Evolutionary conservation across 1,140 invertebrate genomes (phyloP).

Genomic region (Cotesia vestalis): DNA sequence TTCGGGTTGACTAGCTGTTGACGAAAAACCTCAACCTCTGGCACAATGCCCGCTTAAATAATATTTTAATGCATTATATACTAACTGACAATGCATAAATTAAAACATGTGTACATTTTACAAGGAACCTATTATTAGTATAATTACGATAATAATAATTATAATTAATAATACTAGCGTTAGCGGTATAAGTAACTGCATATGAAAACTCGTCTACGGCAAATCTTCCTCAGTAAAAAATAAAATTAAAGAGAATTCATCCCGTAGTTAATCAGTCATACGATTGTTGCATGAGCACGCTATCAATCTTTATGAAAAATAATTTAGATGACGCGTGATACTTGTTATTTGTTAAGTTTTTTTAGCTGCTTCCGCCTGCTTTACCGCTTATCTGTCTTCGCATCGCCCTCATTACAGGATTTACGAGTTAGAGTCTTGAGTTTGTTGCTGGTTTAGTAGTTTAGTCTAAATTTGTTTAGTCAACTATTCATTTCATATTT

Average conservation of each 20-base stretch:
- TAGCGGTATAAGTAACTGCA: not conserved
- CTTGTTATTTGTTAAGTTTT: not conserved
- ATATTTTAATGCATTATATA: not conserved
- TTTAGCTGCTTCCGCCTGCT: conserved; percentile 16
- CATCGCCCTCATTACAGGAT: conserved; percentile 17
- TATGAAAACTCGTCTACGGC: not conserved
- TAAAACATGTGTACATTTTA: too few species aligned
- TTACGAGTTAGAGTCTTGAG: not conserved
- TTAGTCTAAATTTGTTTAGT: not conserved
- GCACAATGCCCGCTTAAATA: conserved; percentile 1
- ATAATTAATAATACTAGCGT: too few species aligned
- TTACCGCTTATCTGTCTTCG: conserved; percentile 16
- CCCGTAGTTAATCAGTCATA: not conserved
- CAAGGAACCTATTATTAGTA: not conserved
- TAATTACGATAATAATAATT: not conserved
- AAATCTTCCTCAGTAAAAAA: not conserved
- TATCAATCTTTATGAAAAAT: conserved; percentile 16
- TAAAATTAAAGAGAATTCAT: not conserved
- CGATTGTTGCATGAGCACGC: conserved; percentile 28
- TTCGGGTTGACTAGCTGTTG: not conserved
- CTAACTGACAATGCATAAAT: not conserved
- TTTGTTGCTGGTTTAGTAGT: not conserved
- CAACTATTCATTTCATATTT: not conserved
- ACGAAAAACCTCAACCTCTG: not conserved
- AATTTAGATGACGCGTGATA: conserved; percentile 10